Base-by-base conservation (phyloP, 2,797 vertebrate species). In the Peromyscus nudipes region DNA sequence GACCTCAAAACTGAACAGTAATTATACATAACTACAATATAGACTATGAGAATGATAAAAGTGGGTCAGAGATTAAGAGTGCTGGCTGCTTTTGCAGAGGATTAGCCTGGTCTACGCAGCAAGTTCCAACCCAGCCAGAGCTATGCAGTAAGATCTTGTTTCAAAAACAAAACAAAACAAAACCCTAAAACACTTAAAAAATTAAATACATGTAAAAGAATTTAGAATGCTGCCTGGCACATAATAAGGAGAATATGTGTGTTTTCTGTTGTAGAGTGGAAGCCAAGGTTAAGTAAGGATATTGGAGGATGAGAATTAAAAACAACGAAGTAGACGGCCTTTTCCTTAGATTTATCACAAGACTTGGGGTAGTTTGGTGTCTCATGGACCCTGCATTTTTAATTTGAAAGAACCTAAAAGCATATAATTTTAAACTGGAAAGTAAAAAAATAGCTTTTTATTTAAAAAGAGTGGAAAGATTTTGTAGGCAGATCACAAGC, bases 341-440 rank as follows among this genome's bases (percentile, higher is more conserved):
- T 96, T 88, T 86, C 65, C 65, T 93, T 93, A 90, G 43, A 84
- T 92, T 88, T 43, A 52, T 77, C 84, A 71, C 43, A 90, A 96
- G 23, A 71, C 37, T 96, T 83, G 10, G 84, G 89, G 89, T 76
- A 40, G 34, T 92, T 96, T 86, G 94, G 79, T 85, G 34, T 93
- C 84, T 92, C 83, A 93, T 67, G 80, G 88, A 82, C 27, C 34
- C 73, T 94, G 55, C 62, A 29, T 83, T 85, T 67, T 65, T 85
- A 93, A 60, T 95, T 94, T 92, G 49, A 69, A 96, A 95, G 67
- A 96, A 88, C 69, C 57, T 94, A 89, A 98, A 96, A 89, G 67
- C 64, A 65, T 91, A 91, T 96, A 49, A 97, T 94, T 64, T 96
- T 96, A 95, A 98, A 98, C 67, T 89, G 31, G 86, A 95, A 97